phyloP scores from a whole-genome alignment of 2,113 vertebrate species.

The Sialia sialis region DNA sequence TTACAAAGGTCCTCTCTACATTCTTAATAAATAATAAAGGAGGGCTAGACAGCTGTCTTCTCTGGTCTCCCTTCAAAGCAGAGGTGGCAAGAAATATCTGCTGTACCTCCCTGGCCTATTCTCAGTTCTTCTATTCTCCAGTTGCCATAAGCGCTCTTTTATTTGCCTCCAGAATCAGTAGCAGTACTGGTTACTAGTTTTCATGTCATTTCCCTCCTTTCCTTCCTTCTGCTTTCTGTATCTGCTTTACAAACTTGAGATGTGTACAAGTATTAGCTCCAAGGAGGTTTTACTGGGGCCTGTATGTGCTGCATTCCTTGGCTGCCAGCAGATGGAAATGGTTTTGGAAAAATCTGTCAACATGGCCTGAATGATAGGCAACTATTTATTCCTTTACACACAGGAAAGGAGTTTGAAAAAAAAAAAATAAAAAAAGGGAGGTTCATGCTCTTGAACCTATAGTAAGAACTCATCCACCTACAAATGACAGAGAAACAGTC shows the following conservation, averaged over 20 bases:
- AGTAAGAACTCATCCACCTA: neutral
- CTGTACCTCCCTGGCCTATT: neutral
- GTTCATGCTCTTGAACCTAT: neutral
- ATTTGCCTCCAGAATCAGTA: neutral
- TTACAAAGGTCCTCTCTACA: neutral
- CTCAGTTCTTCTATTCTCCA: neutral
- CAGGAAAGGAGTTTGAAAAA: neutral
- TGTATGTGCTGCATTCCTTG: neutral
- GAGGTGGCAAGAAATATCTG: neutral
- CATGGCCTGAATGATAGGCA: neutral
- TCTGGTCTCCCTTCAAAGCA: neutral
- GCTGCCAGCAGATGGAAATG: neutral
- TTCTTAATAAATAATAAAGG: neutral
- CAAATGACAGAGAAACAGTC: neutral
- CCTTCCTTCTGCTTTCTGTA: neutral
- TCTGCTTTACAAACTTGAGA: neutral
- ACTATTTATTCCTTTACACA: neutral
- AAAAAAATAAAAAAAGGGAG: fast-evolving
- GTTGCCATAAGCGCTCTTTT: neutral
- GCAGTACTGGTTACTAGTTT: neutral
- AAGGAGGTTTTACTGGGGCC: neutral
- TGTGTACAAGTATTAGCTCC: neutral
- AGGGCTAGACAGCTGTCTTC: neutral
- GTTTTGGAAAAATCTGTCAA: neutral
- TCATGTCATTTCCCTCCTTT: neutral